Percentiles rank a stretch among this genome's conserved stretches.
phyloP scores from a whole-genome alignment of 2,888 invertebrate genomes.

The Stomorhina lunata region DNA sequence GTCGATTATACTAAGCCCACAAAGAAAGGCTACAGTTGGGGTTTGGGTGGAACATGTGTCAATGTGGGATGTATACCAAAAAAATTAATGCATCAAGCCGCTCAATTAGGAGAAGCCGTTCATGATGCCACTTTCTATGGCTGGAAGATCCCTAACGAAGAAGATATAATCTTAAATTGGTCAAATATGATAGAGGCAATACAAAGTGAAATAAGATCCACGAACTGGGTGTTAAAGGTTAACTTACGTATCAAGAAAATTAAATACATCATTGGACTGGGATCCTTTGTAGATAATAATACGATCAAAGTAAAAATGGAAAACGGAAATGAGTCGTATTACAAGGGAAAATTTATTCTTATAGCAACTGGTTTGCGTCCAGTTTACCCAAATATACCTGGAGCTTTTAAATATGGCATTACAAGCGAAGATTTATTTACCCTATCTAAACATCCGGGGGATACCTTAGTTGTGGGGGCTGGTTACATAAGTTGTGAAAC shows the following conservation, averaged over 20 bases:
- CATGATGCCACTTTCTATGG: conserved; percentile 90
- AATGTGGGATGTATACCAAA: conserved; percentile 99
- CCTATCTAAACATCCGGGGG: conserved; percentile 89
- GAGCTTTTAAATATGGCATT: conserved; percentile 90
- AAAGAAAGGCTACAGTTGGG: conserved; percentile 94
- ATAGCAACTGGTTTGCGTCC: conserved; percentile 95
- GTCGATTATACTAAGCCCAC: conserved; percentile 92
- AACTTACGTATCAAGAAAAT: conserved; percentile 94
- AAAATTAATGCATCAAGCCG: conserved; percentile 98
- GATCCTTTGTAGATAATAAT: conserved; percentile 87
- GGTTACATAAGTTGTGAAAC: conserved; percentile 96
- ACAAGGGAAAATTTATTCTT: conserved; percentile 87
- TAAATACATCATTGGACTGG: conserved; percentile 91
- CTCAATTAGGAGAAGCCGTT: conserved; percentile 90
- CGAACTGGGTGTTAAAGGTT: conserved; percentile 96
- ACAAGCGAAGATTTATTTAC: conserved; percentile 97
- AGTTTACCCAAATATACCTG: conserved; percentile 91
- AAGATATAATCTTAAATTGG: conserved; percentile 87
- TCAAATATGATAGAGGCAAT: conserved; percentile 86
- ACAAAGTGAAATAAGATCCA: conserved; percentile 94
- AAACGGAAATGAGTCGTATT: conserved; percentile 85
- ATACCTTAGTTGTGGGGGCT: conserved; percentile 92
- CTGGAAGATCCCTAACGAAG: conserved; percentile 86
- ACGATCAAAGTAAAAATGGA: conserved; percentile 87
- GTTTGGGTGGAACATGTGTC: conserved; percentile 97